These are phyloP conservation scores for Kryptolebias ocellatus DNA, from an alignment of 2,797 vertebrate genomes.

Conservation along the genomic window DNA sequence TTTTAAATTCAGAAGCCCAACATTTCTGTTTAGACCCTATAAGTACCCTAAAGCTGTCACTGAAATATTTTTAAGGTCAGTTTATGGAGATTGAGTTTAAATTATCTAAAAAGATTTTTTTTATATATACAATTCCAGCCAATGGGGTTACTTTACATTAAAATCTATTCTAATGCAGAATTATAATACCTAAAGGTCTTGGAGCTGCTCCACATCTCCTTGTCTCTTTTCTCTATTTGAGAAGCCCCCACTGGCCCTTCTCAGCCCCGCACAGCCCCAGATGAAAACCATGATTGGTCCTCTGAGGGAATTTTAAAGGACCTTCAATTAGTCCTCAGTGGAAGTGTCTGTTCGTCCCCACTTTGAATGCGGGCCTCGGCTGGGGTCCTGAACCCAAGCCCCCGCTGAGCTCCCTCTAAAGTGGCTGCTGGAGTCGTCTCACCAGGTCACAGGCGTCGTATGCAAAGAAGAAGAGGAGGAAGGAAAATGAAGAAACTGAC, in stretches of 20 bases:
- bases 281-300: slow-evolving; percentile 72
- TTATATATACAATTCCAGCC: background rate
- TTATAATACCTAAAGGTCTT: slow-evolving; percentile 37
- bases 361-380: slow-evolving; percentile 73
- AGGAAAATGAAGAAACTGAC: background rate
- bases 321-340: slow-evolving; percentile 73
- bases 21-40: too few species aligned
- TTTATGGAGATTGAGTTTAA: background rate
- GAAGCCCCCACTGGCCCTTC: slow-evolving; percentile 55
- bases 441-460: slow-evolving; percentile 48
- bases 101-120: background rate
- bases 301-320: slow-evolving; percentile 77
- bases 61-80: background rate
- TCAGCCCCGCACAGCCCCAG: slow-evolving; percentile 40
- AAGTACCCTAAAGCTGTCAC: background rate
- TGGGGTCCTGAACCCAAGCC: slow-evolving; percentile 75
- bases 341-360: slow-evolving; percentile 55
- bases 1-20: too few species aligned
- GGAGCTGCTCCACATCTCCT: slow-evolving; percentile 34
- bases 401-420: slow-evolving; percentile 48
- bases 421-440: slow-evolving; percentile 45
- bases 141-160: background rate
- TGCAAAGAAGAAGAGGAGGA: slow-evolving; percentile 54
- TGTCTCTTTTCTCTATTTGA: slow-evolving; percentile 31
- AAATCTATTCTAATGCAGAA: slow-evolving; percentile 6